Evolutionary conservation across 2,888 invertebrate species (phyloP), one percentile per base, ranked within the genome.

Genomic region (Lasius fuliginosus): DNA sequence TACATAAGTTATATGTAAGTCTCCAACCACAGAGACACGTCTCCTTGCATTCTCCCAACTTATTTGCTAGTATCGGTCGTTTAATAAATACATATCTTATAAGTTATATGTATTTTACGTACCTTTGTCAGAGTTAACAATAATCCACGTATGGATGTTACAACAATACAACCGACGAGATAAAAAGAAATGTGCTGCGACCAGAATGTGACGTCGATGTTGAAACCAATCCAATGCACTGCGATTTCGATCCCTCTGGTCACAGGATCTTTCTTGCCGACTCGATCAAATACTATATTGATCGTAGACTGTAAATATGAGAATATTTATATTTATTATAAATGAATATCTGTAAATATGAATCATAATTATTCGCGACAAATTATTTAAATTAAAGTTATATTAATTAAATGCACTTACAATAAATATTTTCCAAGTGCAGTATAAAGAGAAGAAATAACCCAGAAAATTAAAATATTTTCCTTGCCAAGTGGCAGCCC

Each of bases 381-480:
- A 42, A n/a, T 18, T 27, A 46, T 58, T 53, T 71, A 23, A 53
- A 71, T 23, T 3, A 40, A 58, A 36, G 2, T 40, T 23, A 23
- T 18, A 18, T 56, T 30, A 30, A 76, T 3, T 53, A 42, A 77
- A 11, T 56, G 68, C 86, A 96, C 98, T 97, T 95, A 99, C 99
- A 95, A 99, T 99, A 95, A 99, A 98, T 94, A 99, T 99, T 96
- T 99, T 99, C 98, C 99, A 99, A 85, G 98, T 96, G 95, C 99
- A 99, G 94, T 99, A 99, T 0, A 99, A 95, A 2, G 99, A 99
- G 95, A 99, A 99, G 95, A 99, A 99, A 93, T 99, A 99, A 0
- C 99, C 99, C 3, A 99, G 95, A 89, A 98, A 98, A 95, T 99
- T 99, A 95, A 99, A 99, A 95, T 99, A 99, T 95, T 98, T 98